Conservation (phyloP, 2,113 vertebrate genomes). For the Pristiophorus japonicus region DNA sequence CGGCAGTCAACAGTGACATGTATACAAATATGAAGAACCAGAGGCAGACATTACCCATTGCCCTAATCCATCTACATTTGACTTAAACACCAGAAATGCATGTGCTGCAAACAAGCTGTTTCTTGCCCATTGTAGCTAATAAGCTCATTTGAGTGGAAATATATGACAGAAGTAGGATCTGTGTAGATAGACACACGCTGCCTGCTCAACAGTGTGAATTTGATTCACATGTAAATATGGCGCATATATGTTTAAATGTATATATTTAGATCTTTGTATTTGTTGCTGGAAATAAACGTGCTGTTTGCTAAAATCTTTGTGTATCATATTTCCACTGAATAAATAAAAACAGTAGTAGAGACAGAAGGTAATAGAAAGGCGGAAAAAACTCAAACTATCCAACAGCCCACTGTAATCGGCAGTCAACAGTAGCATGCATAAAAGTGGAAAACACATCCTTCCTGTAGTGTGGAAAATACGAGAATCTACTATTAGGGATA, state of each 20-base stretch:
- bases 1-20: not conserved
- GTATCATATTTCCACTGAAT: not conserved
- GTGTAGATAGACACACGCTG: too few relatives aligned
- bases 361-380: too few relatives aligned
- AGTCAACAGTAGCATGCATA: too few relatives aligned
- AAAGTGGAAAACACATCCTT: too few relatives aligned
- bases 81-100: not conserved
- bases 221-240: not conserved
- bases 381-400: too few relatives aligned
- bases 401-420: too few relatives aligned
- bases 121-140: not conserved
- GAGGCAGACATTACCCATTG: not conserved
- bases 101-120: not conserved
- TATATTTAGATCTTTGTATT: not conserved
- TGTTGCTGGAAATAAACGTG: not conserved
- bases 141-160: not conserved
- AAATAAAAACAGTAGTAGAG: not conserved
- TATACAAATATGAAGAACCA: not conserved
- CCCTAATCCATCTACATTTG: not conserved
- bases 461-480: too few relatives aligned
- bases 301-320: not conserved
- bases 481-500: too few relatives aligned
- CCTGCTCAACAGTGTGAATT: not conserved
- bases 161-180: not conserved
- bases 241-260: not conserved